Conservation (phyloP, 2,113 vertebrate genomes). For the Nesogale talazaci region DNA sequence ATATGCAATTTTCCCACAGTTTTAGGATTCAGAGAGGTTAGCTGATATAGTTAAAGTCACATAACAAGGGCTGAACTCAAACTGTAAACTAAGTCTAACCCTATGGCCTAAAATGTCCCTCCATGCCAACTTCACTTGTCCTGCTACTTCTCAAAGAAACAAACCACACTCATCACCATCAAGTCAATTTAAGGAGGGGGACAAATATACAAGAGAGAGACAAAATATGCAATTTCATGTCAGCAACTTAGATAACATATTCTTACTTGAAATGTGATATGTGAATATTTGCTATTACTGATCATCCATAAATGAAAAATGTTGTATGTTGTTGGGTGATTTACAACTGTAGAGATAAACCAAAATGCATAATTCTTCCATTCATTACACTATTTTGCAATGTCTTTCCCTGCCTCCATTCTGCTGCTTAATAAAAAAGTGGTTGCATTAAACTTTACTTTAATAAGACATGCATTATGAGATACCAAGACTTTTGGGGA, state of each 20-base stretch:
- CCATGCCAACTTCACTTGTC: background rate
- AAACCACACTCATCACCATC: no score
- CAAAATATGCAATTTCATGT: background rate
- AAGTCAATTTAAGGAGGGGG: no score
- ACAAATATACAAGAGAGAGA: background rate
- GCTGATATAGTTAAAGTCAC: conserved; percentile 13
- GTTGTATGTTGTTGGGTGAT: background rate
- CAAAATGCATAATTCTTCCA: background rate
- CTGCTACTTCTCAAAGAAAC: background rate
- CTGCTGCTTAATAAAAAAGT: conserved; percentile 16
- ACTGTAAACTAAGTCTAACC: conserved; percentile 35
- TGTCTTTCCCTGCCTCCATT: background rate
- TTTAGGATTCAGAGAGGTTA: conserved; percentile 20
- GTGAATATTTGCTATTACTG: conserved; percentile 1
- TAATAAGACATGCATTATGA: background rate
- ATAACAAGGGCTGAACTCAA: background rate
- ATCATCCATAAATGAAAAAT: background rate
- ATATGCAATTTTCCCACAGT: background rate
- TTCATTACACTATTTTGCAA: background rate
- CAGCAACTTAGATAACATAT: conserved; percentile 4
- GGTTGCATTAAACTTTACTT: background rate
- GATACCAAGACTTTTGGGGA: conserved; percentile 1
- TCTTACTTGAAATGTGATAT: conserved; percentile 3
- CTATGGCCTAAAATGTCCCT: background rate
- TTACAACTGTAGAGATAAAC: background rate